Base-by-base conservation (phyloP, 2,888 invertebrate species). In the Atherix ibis region DNA sequence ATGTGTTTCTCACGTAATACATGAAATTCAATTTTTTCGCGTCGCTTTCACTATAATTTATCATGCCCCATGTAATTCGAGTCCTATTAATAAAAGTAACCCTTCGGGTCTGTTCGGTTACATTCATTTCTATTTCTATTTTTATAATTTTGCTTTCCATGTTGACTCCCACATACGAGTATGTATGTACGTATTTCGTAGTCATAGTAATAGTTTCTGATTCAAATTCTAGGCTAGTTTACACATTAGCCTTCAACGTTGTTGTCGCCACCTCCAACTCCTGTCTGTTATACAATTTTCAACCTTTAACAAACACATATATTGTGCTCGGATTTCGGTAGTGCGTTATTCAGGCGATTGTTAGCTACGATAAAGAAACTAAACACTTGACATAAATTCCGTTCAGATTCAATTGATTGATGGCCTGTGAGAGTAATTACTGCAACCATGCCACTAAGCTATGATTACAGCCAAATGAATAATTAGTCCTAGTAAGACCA, bases 361-460 rank as follows among this genome's bases (percentile, higher is more conserved):
- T 16, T 14, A 6, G 13, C 28, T 15, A 14, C 10, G 28, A 28
- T 28, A 28, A 28, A 28, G 28, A 28, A 28, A 28, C 28, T 28
- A 28, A 28, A 28, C 15, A 28, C 28, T 28, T 28, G 15, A 14
- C 28, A 4, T 15, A 28, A 28, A 28, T 14, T 27, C 13, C 27
- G 28, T 28, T 28, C 28, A 15, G 28, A 28, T 28, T 28, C 28
- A 28, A n/a, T 28, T 28, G 28, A 28, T 28, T 28, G 28, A 28
- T 28, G 28, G 28, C 8, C 28, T 28, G n/a, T 16, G 15, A 14
- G 15, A 14, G 28, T 28, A 28, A 28, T 28, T 28, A 28, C 15
- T 13, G 28, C n/a, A 12, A 13, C 15, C 15, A 15, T 28, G 28
- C 15, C 28, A 28, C 15, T 14, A 28, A 16, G 15, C 28, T 28